Base-by-base conservation (phyloP, 2,888 invertebrate genomes). In the Platycheirus albimanus region DNA sequence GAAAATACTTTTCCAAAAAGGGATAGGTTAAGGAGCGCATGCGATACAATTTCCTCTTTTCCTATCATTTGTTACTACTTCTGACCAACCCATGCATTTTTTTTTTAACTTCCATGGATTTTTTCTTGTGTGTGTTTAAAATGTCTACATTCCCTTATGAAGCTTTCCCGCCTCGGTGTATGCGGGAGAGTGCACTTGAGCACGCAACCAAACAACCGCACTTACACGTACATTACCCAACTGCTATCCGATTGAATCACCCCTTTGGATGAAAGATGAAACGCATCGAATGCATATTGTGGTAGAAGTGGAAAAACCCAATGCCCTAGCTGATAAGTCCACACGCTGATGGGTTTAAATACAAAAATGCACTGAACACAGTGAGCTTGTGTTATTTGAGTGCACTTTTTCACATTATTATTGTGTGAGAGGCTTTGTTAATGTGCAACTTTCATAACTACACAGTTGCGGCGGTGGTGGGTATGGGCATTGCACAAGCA, bases 21-120 rank as follows among this genome's bases (percentile, higher is more conserved):
- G 85, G 84, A 86, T 85, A 85, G 81, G 85, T 33, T 85, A 86
- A 84, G 85, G 85, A 85, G 87, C 87, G 87, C 87, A 87, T 86
- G 87, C 87, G 86, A 86, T 86, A 83, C 85, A 85, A 85, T 79
- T 85, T 85, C 69, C 78, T 81, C 76, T 81, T 79, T 69, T 81
- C 36, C 47, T 3, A 4, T 33, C 72, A 54, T 58, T 66, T 45
- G 49, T 15, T 43, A 51, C 47, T 41, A 64, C 38, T 83, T 72
- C 52, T 71, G 20, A 19, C 71, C 67, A 84, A 71, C 70, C 71
- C 80, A 43, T 79, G 79, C 75, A 84, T 58, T 66, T 70, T 66
- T 74, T 58, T 78, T 36, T 69, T 69, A 43, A 64, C 69, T 64
- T 56, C 4, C 43, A 51, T 38, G 33, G 51, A 51, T 61, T 56